phyloP scores from a whole-genome alignment of 2,888 invertebrate genomes.

The Cacoxenus indagator region DNA sequence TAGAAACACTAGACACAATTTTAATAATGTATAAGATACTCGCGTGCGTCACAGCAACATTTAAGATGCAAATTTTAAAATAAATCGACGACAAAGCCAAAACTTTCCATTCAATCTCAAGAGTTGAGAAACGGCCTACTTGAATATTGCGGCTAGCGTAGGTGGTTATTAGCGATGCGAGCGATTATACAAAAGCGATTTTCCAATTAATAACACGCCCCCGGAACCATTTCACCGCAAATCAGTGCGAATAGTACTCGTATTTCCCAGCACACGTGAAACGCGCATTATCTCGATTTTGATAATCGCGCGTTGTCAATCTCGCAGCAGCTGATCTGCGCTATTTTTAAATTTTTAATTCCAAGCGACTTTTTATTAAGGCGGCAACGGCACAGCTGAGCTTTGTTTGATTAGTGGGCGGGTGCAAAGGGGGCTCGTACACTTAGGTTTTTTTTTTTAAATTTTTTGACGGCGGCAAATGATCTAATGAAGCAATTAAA shows the following conservation, averaged over 20 bases:
- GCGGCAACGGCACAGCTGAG: background rate
- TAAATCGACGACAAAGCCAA: too few relatives aligned
- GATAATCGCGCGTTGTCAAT: background rate
- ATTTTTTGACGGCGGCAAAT: constrained; percentile 4
- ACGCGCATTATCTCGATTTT: background rate
- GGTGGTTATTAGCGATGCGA: too few relatives aligned
- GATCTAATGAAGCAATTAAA: constrained; percentile 19
- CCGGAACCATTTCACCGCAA: background rate
- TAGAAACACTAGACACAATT: too few relatives aligned
- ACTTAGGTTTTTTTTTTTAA: too few relatives aligned
- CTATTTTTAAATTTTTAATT: constrained; percentile 13
- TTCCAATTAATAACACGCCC: background rate
- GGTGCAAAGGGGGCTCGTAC: background rate
- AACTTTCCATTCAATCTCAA: too few relatives aligned
- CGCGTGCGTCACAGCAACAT: too few relatives aligned
- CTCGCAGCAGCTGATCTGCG: background rate
- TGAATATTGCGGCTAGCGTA: too few relatives aligned
- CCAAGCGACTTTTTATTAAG: background rate
- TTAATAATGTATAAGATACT: too few relatives aligned
- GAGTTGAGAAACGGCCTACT: too few relatives aligned
- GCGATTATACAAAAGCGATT: too few relatives aligned
- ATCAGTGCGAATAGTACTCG: background rate
- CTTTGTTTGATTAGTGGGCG: background rate
- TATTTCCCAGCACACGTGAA: background rate
- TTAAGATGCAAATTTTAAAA: too few relatives aligned